phyloP scores from a whole-genome alignment of 2,797 vertebrate species.

The Capromys pilorides region DNA sequence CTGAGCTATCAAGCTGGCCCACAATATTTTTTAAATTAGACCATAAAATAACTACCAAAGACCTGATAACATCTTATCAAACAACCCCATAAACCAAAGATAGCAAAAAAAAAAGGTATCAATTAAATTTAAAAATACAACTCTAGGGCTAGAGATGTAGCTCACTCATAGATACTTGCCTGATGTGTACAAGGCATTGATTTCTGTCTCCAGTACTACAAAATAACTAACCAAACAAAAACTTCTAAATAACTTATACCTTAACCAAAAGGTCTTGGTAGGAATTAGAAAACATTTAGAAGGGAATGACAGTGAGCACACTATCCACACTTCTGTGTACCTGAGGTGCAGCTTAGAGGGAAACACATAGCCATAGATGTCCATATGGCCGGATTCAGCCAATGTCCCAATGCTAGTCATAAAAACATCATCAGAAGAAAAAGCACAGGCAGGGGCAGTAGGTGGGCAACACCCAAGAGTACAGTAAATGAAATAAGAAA shows the following conservation, averaged over 20 bases:
- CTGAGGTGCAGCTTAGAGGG: not conserved
- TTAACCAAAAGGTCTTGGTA: not conserved
- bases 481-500: not conserved
- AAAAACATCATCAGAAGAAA: too few species aligned
- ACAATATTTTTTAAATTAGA: not conserved
- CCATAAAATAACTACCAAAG: not conserved
- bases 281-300: not conserved
- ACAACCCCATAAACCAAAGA: not conserved
- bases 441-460: too few species aligned
- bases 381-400: not conserved
- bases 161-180: not conserved
- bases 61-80: not conserved
- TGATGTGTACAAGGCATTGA: too few species aligned
- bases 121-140: not conserved
- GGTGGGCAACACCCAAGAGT: not conserved
- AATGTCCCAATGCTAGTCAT: not conserved
- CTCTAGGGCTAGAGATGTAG: not conserved
- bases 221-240: not conserved
- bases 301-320: not conserved
- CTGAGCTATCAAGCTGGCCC: too few species aligned
- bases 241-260: not conserved
- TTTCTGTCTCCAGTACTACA: not conserved
- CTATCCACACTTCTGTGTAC: too few species aligned
- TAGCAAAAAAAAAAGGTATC: not conserved
- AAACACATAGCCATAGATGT: fast-evolving